A percentile compares a stretch with the other conserved stretches of the same genome.
phyloP scores from a whole-genome alignment of 1,140 invertebrate genomes.

The Grapholita molesta region DNA sequence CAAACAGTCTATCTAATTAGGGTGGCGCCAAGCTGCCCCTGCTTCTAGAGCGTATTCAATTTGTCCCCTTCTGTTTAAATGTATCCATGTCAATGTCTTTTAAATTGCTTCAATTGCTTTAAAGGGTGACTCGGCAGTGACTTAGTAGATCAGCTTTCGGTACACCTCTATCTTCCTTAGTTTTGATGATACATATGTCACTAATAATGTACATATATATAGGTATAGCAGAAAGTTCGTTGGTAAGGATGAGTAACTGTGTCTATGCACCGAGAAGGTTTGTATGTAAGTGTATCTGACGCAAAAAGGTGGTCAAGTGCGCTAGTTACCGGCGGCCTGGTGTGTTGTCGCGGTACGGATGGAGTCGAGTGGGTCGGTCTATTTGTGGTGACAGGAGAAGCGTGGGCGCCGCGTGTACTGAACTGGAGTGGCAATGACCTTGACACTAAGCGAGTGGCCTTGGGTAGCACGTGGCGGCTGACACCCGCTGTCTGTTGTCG shows the following conservation, averaged over 20 bases:
- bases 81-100: conserved; percentile 5
- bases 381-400: conserved; percentile 76
- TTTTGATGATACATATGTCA: too few species aligned
- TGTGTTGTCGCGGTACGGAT: conserved; percentile 51
- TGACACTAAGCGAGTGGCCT: conserved; percentile 77
- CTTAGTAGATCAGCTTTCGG: neutral
- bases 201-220: too few species aligned
- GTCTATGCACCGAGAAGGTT: neutral
- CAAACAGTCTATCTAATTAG: conserved; percentile 13
- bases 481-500: conserved; percentile 77
- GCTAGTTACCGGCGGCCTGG: conserved; percentile 19
- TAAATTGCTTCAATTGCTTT: conserved; percentile 3
- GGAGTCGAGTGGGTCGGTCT: conserved; percentile 67
- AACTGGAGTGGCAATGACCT: conserved; percentile 76
- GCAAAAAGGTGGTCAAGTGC: conserved; percentile 13
- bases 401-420: conserved; percentile 74
- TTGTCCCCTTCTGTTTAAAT: neutral
- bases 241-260: neutral
- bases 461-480: conserved; percentile 77
- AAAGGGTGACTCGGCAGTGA: neutral
- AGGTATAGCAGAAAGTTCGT: neutral
- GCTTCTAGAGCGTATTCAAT: conserved; percentile 1
- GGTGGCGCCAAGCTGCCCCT: neutral
- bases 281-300: neutral
- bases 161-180: neutral